A percentile compares a stretch with the other conserved stretches of the same genome.
Conservation (phyloP, 2,797 vertebrate species). For the Syndactyla subalaris region DNA sequence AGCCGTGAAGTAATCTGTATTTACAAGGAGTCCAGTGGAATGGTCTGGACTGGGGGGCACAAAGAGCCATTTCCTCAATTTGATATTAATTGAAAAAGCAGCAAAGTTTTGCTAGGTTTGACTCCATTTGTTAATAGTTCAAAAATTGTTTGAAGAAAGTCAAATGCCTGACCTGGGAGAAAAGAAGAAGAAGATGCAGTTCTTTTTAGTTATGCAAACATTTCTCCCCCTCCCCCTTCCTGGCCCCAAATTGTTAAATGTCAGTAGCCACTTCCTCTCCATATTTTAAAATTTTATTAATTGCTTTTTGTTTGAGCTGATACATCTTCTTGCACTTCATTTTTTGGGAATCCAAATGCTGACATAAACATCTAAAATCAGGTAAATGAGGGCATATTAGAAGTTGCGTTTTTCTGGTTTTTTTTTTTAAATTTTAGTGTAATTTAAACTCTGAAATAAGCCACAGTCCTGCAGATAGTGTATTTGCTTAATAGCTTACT, state of each 20-base stretch:
- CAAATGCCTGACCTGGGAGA: neutral
- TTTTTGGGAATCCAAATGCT: neutral
- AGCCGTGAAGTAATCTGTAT: slow-evolving; percentile 41
- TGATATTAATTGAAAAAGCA: slow-evolving; percentile 6
- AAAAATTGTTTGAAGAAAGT: slow-evolving; percentile 8
- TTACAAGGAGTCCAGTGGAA: slow-evolving; percentile 22
- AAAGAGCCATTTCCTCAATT: slow-evolving; percentile 15
- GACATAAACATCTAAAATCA: neutral
- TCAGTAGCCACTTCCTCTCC: neutral
- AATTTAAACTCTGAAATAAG: slow-evolving; percentile 22
- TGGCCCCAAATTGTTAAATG: neutral
- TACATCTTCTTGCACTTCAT: neutral
- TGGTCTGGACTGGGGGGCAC: neutral
- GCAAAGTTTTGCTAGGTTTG: slow-evolving; percentile 2
- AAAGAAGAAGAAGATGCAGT: neutral
- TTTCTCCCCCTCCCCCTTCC: neutral
- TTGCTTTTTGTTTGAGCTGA: neutral
- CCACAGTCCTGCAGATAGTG: neutral
- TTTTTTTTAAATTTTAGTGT: neutral
- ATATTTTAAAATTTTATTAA: neutral
- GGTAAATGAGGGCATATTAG: slow-evolving; percentile 16
- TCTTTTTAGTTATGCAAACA: slow-evolving; percentile 14
- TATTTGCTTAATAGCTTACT: neutral
- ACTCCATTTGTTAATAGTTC: neutral
- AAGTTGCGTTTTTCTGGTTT: neutral